Evolutionary conservation across 2,888 invertebrate species (phyloP).

Genomic region (Rhopalosiphum nymphaeae): DNA sequence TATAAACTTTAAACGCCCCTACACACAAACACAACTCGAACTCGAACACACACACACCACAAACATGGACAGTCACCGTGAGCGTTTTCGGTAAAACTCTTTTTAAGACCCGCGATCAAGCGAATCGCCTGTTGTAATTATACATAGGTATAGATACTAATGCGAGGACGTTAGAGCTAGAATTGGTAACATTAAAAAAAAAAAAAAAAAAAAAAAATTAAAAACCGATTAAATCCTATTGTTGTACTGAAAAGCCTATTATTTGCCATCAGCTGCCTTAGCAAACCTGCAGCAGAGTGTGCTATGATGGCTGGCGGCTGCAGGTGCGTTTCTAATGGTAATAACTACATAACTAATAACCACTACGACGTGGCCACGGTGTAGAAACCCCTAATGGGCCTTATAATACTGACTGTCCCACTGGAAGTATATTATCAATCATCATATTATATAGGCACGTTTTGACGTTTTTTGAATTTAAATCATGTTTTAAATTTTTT

Average conservation of each 20-base stretch:
- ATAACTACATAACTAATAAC: not conserved
- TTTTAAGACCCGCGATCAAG: not conserved
- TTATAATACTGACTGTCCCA: not conserved
- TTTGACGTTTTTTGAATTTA: not conserved
- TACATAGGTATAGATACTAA: not conserved
- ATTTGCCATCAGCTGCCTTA: not conserved
- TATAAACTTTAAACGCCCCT: not conserved
- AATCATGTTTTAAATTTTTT: not conserved
- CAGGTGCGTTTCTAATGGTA: conserved; percentile 29
- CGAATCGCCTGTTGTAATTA: conserved; percentile 22
- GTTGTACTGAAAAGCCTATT: conserved; percentile 31
- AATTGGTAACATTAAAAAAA: not conserved
- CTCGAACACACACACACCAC: not conserved
- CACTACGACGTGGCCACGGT: not conserved
- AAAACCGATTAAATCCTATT: conserved; percentile 41
- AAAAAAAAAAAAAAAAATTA: conserved; percentile 19
- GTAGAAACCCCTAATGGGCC: not conserved
- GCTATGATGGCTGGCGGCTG: not conserved
- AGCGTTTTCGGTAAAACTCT: not conserved
- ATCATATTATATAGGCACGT: not conserved
- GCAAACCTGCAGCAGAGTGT: not conserved
- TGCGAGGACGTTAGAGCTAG: not conserved
- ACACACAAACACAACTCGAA: not conserved
- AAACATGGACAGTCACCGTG: not conserved
- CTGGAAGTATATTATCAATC: not conserved